phyloP scores from a whole-genome alignment of 2,113 vertebrate species.

The Coptodon rendalli region DNA sequence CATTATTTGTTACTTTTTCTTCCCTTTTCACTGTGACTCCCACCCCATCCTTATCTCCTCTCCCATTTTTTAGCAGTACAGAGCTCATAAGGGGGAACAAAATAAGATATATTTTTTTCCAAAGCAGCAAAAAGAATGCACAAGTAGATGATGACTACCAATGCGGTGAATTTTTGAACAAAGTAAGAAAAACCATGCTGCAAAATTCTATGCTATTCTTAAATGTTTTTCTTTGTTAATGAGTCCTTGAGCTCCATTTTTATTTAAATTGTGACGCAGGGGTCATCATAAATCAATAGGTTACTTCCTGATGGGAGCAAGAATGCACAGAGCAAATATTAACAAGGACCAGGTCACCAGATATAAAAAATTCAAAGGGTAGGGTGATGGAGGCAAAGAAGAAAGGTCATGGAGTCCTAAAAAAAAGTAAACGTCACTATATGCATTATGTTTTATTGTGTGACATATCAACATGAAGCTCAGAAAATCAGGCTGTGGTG shows the following conservation, averaged over 20 bases:
- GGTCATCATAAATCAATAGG: slow-evolving; percentile 1
- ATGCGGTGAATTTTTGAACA: background rate
- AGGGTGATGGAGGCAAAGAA: background rate
- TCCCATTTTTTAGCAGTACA: background rate
- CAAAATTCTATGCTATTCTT: background rate
- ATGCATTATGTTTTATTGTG: background rate
- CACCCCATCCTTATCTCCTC: background rate
- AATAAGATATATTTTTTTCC: background rate
- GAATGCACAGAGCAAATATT: background rate
- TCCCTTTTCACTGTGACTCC: background rate
- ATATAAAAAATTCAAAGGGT: background rate
- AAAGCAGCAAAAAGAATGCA: background rate
- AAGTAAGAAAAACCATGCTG: background rate
- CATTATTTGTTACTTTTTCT: background rate
- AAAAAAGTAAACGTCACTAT: background rate
- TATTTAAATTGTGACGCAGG: background rate
- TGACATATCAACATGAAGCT: background rate
- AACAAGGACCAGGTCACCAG: background rate
- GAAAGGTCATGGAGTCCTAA: background rate
- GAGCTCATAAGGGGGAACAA: background rate
- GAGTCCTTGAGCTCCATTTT: background rate
- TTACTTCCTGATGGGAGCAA: background rate
- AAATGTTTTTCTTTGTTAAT: background rate
- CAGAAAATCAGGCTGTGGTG: background rate
- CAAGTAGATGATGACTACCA: background rate